A percentile compares a stretch with the other conserved stretches of the same genome.
phyloP scores from a whole-genome alignment of 2,888 invertebrate species.

The Hybos culiciformis region DNA sequence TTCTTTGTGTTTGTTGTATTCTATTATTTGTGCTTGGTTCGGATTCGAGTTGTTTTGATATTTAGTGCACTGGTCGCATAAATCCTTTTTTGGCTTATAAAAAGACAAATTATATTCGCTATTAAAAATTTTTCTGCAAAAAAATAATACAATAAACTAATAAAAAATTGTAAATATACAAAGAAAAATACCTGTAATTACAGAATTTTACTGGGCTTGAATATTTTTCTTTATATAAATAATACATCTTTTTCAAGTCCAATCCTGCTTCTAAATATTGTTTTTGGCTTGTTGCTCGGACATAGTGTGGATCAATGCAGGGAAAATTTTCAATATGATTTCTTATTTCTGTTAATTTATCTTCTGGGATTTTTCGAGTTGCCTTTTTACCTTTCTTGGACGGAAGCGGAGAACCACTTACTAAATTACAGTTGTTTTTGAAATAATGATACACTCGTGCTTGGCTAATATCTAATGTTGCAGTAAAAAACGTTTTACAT shows the following conservation, averaged over 20 bases:
- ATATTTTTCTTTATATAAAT: conserved; percentile 6
- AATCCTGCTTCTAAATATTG: conserved; percentile 10
- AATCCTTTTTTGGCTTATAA: conserved; percentile 8
- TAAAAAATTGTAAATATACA: too few species aligned
- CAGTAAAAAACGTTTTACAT: conserved; percentile 7
- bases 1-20: too few species aligned
- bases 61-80: conserved; percentile 7
- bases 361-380: conserved; percentile 2
- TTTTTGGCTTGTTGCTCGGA: conserved; percentile 7
- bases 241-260: conserved; percentile 7
- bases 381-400: conserved; percentile 2
- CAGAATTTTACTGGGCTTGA: not conserved
- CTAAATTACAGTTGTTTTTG: conserved; percentile 1
- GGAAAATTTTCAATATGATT: conserved; percentile 2
- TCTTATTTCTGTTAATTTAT: conserved; percentile 3
- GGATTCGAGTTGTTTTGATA: not conserved
- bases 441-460: conserved; percentile 10
- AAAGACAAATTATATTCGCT: conserved; percentile 6
- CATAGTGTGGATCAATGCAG: conserved; percentile 8
- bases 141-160: too few species aligned
- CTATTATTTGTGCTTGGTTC: not conserved
- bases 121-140: conserved; percentile 8
- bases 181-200: too few species aligned
- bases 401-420: not conserved
- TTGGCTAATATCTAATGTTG: conserved; percentile 7